These are phyloP conservation scores for Sialis lutaria DNA, from an alignment of 2,888 invertebrate species.

Conservation along the genomic window DNA sequence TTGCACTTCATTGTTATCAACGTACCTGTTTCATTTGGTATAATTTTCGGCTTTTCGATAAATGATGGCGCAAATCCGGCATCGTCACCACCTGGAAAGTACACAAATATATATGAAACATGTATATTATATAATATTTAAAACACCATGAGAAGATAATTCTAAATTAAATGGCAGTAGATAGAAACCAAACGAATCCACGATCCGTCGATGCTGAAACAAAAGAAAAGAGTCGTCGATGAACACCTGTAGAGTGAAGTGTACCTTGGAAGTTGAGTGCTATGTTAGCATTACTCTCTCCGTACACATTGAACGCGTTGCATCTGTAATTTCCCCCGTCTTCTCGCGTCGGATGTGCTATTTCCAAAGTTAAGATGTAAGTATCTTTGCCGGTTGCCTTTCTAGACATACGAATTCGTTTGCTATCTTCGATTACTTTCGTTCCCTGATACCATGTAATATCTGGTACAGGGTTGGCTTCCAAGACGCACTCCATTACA, in stretches of 20 bases:
- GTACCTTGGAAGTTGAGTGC: conserved; percentile 98
- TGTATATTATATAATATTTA: no score
- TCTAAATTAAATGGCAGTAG: not conserved
- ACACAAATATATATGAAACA: no score
- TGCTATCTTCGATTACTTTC: conserved; percentile 65
- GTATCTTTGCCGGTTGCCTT: conserved; percentile 80
- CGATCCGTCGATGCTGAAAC: not conserved
- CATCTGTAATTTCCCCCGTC: conserved; percentile 99
- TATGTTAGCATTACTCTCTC: conserved; percentile 99
- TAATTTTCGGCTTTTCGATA: conserved; percentile 96
- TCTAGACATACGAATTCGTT: conserved; percentile 78
- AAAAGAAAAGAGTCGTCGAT: no score
- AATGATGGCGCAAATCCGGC: conserved; percentile 92
- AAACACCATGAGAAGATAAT: not conserved
- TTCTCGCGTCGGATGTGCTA: conserved; percentile 84
- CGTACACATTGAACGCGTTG: conserved; percentile 95
- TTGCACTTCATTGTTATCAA: conserved; percentile 94
- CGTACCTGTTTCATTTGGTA: conserved; percentile 94
- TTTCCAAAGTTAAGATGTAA: conserved; percentile 82
- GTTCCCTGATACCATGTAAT: conserved; percentile 91
- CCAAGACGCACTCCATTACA: conserved; percentile 89
- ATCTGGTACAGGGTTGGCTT: conserved; percentile 88
- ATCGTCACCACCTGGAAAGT: conserved; percentile 66
- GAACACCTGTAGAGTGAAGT: conserved; percentile 11
- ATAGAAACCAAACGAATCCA: not conserved